A percentile compares a stretch with the other conserved stretches of the same genome.
These are phyloP conservation scores for Nebria ingens DNA, from an alignment of 1,140 invertebrate genomes.

Conservation along the genomic window DNA sequence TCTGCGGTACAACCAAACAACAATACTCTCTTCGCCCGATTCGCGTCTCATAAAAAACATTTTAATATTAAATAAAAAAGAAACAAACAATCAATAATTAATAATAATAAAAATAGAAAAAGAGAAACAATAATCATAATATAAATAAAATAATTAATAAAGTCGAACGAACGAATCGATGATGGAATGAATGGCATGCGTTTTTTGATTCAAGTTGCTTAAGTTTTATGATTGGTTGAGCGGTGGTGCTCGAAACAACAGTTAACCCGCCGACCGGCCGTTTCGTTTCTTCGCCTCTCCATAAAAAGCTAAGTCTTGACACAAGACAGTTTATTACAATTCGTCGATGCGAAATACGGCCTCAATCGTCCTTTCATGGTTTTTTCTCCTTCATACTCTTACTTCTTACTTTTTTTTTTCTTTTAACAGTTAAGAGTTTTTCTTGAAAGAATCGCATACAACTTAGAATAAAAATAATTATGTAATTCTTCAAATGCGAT, in stretches of 20 bases:
- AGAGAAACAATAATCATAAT: background rate
- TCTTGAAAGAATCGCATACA: constrained; percentile 8
- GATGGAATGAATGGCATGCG: no score
- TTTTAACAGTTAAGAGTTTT: constrained; percentile 7
- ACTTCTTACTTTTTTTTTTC: no score
- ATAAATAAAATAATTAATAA: background rate
- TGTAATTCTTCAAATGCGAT: background rate
- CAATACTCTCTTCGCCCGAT: background rate
- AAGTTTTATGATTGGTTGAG: background rate
- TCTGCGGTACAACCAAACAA: background rate
- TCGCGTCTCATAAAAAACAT: background rate
- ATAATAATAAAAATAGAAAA: constrained; percentile 1
- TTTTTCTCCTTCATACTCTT: background rate
- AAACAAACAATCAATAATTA: no score
- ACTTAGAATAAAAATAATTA: constrained; percentile 5
- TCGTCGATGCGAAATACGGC: constrained; percentile 8
- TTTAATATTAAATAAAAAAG: background rate
- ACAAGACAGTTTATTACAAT: constrained; percentile 3
- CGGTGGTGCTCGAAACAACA: background rate
- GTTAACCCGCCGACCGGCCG: background rate
- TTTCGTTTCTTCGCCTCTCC: constrained; percentile 4
- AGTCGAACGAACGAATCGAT: background rate
- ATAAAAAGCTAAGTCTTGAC: constrained; percentile 9
- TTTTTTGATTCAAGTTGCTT: no score
- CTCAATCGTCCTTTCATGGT: background rate